A percentile compares a stretch with the other conserved stretches of the same genome.
These are phyloP conservation scores for Sylvilagus bachmani DNA, from an alignment of 2,113 vertebrate genomes.

Conservation along the genomic window DNA sequence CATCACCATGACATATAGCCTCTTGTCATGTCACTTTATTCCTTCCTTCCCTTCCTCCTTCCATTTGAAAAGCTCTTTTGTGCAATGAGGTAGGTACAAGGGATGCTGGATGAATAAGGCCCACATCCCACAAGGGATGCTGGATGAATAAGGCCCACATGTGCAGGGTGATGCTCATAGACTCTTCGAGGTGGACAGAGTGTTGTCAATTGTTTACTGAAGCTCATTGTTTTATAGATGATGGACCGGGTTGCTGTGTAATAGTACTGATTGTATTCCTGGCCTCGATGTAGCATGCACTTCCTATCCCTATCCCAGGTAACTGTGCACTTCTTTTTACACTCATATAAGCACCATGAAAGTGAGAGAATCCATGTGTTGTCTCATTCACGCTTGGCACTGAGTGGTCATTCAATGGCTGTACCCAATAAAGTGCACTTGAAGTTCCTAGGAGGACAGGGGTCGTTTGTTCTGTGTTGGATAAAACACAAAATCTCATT, in stretches of 20 bases:
- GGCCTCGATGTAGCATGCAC: neutral
- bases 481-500: neutral
- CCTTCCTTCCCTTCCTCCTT: neutral
- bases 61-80: neutral
- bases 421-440: neutral
- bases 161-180: neutral
- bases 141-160: neutral
- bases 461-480: neutral
- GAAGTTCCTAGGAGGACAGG: neutral
- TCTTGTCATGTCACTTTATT: neutral
- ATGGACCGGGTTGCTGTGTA: neutral
- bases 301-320: neutral
- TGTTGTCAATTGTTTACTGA: neutral
- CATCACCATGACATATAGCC: neutral
- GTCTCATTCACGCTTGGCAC: neutral
- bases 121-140: neutral
- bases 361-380: neutral
- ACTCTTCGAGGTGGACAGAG: neutral
- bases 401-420: neutral
- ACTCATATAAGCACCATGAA: neutral
- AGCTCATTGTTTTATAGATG: neutral
- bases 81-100: fast-evolving
- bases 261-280: neutral
- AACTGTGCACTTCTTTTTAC: too few species aligned
- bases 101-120: neutral